Conservation (phyloP, 1,140 invertebrate genomes). For the Chlorops oryzae region DNA sequence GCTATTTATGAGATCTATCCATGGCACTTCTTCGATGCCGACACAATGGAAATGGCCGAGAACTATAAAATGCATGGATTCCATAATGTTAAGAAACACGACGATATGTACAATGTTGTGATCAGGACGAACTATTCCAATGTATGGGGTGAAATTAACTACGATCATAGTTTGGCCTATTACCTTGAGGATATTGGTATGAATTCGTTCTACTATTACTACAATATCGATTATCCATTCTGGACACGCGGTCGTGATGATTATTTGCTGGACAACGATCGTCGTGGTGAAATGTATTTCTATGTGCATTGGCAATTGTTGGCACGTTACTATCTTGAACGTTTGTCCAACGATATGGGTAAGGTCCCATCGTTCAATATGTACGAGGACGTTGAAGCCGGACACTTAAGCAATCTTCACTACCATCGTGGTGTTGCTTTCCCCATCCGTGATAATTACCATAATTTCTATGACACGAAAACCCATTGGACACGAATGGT, state of each 20-base stretch:
- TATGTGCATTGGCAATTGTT: slow-evolving; percentile 58
- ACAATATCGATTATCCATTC: slow-evolving; percentile 51
- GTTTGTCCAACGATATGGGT: slow-evolving; percentile 56
- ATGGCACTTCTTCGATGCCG: slow-evolving; percentile 54
- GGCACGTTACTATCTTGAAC: slow-evolving; percentile 61
- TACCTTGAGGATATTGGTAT: slow-evolving; percentile 64
- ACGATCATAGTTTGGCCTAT: slow-evolving; percentile 55
- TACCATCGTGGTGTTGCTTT: slow-evolving; percentile 58
- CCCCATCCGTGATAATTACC: slow-evolving; percentile 55
- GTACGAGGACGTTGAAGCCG: slow-evolving; percentile 51
- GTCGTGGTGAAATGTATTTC: slow-evolving; percentile 58
- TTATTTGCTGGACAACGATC: slow-evolving; percentile 49
- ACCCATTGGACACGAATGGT: slow-evolving; percentile 49
- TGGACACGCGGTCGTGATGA: slow-evolving; percentile 49
- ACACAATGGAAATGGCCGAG: slow-evolving; percentile 54
- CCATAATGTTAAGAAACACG: slow-evolving; percentile 49
- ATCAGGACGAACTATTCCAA: slow-evolving; percentile 58
- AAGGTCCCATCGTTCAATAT: slow-evolving; percentile 58
- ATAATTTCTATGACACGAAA: slow-evolving; percentile 49
- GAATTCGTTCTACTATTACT: slow-evolving; percentile 59
- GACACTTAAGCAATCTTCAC: slow-evolving; percentile 57
- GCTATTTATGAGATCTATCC: slow-evolving; percentile 60
- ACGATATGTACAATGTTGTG: slow-evolving; percentile 47
- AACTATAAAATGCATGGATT: slow-evolving; percentile 54
- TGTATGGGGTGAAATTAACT: slow-evolving; percentile 47